Conservation (phyloP, 2,113 vertebrate species). For the Ibidorhyncha struthersii region DNA sequence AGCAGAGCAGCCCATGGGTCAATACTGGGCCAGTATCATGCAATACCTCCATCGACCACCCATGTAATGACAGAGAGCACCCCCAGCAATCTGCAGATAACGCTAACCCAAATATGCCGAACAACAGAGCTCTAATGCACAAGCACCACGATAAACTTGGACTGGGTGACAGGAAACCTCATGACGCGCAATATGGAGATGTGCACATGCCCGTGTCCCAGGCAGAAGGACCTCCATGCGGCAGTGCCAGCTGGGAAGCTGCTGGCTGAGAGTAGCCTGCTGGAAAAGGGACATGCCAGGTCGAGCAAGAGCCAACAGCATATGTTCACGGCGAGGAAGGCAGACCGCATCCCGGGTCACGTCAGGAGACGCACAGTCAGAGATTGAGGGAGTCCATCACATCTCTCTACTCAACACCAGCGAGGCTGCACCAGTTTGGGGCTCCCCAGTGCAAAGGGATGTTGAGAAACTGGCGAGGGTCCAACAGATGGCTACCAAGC, state of each 20-base stretch:
- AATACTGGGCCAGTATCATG: accelerated
- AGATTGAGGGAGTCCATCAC: accelerated
- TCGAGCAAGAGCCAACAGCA: background rate
- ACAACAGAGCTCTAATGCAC: background rate
- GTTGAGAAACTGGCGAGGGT: background rate
- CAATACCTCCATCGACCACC: background rate
- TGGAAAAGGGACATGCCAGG: background rate
- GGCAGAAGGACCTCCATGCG: background rate
- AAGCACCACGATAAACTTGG: accelerated
- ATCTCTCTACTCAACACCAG: background rate
- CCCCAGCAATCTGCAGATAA: background rate
- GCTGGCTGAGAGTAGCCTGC: too few relatives aligned
- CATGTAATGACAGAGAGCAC: accelerated
- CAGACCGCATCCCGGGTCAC: accelerated
- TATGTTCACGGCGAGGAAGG: accelerated
- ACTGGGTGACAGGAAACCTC: background rate
- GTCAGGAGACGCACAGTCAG: background rate
- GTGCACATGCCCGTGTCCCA: accelerated
- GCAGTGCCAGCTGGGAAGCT: background rate
- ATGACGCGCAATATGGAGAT: too few relatives aligned
- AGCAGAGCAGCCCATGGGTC: background rate
- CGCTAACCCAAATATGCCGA: accelerated
- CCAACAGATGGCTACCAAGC: background rate
- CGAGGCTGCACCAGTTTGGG: background rate
- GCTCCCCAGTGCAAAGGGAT: background rate